These are phyloP conservation scores for Sander vitreus DNA, from an alignment of 2,113 vertebrate species.

Conservation along the genomic window DNA sequence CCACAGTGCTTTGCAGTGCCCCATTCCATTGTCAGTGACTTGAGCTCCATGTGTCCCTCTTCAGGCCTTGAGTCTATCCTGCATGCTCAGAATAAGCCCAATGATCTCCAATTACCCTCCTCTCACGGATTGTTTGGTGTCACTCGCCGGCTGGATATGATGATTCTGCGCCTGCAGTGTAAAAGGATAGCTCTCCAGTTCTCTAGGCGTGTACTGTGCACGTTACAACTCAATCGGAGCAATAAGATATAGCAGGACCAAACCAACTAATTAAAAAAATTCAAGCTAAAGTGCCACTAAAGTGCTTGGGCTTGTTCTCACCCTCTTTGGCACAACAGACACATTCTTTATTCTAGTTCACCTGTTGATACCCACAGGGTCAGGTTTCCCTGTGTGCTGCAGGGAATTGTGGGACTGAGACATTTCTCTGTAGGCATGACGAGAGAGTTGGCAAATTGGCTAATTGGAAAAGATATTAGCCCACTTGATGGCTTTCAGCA, in stretches of 20 bases:
- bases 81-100: conserved; percentile 82
- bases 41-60: conserved; percentile 58
- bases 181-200: conserved; percentile 77
- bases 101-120: conserved; percentile 83
- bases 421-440: background rate
- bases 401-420: conserved; percentile 34
- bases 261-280: conserved; percentile 48
- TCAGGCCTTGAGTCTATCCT: conserved; percentile 57
- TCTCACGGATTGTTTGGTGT: conserved; percentile 83
- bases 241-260: conserved; percentile 12
- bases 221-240: conserved; percentile 67
- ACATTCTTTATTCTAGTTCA: conserved; percentile 25
- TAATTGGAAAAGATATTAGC: background rate
- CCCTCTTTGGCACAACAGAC: conserved; percentile 4
- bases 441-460: background rate
- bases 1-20: conserved; percentile 64
- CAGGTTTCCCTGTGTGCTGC: conserved; percentile 12
- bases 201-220: conserved; percentile 41
- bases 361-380: conserved; percentile 4
- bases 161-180: conserved; percentile 81
- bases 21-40: conserved; percentile 28
- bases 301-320: conserved; percentile 19
- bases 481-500: background rate
- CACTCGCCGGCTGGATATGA: conserved; percentile 77
- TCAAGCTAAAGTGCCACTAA: background rate